Evolutionary conservation across 2,797 vertebrate genomes (phyloP), one percentile per base, ranked within the genome.

Genomic region (Zenarchopterus dispar): DNA sequence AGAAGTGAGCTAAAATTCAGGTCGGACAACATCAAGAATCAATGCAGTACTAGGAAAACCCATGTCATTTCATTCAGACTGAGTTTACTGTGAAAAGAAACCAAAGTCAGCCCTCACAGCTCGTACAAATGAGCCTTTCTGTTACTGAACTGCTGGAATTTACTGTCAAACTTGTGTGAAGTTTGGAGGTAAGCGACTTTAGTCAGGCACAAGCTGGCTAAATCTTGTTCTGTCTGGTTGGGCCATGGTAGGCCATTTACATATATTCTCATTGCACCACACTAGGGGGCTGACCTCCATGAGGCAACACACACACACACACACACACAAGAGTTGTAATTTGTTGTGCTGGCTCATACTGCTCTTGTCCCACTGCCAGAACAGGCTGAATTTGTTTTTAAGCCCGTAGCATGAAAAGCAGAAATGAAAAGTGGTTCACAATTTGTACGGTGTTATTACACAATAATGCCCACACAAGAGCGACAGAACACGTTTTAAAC

Each of bases 181-280:
- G 80, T 88, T 89, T 83, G 68, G 72, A 81, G 80, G 80, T 81
- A 67, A 84, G 80, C 73, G 47, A 52, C 77, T 56, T 57, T 54
- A 57, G 70, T 80, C 91, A 87, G 89, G 87, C 85, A 55, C 73
- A 67, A 75, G 73, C 93, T 90, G 90, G 93, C 75, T 88, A 86
- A 82, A 92, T 87, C 93, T 86, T 63, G 93, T 92, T 93, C 90
- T 53, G 70, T 88, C 91, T 88, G 90, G 93, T 88, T 82, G 46
- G 71, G 57, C 66, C 85, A 66, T 56, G 52, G 67, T 58, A 68
- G 72, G 1, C 54, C 75, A 89, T 93, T 93, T 92, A 87, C 92
- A 91, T 92, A 85, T 73, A 89, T 91, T 86, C 84, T 80, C 78
- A 84, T 86, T 86, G 77, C 81, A 85, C 75, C 86, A 89, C 82